Evolutionary conservation across 2,888 invertebrate genomes (phyloP).

Genomic region (Zygogramma bicolorata): DNA sequence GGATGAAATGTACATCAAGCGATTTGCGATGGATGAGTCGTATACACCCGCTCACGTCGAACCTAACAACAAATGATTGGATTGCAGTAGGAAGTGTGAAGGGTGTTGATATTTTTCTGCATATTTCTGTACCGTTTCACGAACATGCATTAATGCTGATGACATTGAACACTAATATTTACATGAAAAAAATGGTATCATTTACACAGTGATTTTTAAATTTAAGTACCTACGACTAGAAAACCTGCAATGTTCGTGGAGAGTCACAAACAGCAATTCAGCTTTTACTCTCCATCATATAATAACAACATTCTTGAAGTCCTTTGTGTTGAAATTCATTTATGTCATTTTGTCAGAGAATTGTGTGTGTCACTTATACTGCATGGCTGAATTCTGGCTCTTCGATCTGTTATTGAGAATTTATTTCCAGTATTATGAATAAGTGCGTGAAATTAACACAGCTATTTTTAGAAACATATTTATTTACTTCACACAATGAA

Average conservation of each 20-base stretch:
- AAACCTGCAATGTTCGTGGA: constrained; percentile 23
- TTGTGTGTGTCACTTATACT: too few relatives aligned
- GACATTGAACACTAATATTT: neutral
- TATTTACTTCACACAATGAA: neutral
- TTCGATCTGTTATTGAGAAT: neutral
- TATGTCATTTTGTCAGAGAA: neutral
- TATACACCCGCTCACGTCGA: too few relatives aligned
- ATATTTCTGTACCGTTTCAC: neutral
- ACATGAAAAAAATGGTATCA: neutral
- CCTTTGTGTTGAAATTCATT: neutral
- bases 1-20: too few relatives aligned
- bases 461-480: neutral
- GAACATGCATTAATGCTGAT: neutral
- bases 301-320: neutral
- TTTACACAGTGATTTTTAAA: constrained; percentile 2
- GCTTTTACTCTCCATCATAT: neutral
- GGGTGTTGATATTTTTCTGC: neutral
- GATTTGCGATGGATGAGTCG: too few relatives aligned
- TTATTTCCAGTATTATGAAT: neutral
- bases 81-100: too few relatives aligned
- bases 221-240: constrained; percentile 33
- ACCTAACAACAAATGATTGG: too few relatives aligned
- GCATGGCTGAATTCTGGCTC: neutral
- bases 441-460: neutral
- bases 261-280: constrained; percentile 12